Evolutionary conservation across 2,797 vertebrate genomes (phyloP), one percentile per base, ranked within the genome.

Genomic region (Rhinella marina): DNA sequence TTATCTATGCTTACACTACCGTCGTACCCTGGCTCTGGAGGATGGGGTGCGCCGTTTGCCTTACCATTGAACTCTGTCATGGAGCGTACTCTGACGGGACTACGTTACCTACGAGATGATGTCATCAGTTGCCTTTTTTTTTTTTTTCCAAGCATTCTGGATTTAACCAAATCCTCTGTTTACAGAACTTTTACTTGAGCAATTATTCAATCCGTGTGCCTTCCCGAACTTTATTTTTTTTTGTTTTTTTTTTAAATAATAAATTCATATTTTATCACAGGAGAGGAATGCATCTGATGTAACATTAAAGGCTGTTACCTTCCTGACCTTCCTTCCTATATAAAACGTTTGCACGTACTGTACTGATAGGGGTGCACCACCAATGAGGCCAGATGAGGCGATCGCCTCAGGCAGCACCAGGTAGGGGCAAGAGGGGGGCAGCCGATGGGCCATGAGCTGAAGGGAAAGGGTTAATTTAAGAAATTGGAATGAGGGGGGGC

Each of bases 191-290:
- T 93, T 94, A 91, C 91, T 94, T 94, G 94, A 95, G 94, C 94
- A 96, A 94, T 94, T 93, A 93, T 91, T 91, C 94, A 92, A 96
- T 94, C 94, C 93, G 84, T 93, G 94, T 96, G 95, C 95, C 95
- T 96, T 96, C 82, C 93, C 94, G 94, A 91, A 92, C 88, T 88
- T 90, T 92, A 94, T 93, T 94, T 93, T 95, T 94, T 90, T 94
- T 93, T 95, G 94, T 91, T 95, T 94, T 91, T 87, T 94, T 94
- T 95, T 94, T 91, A 87, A 85, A 27, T 21, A 21, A 70, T 89
- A 89, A 89, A 89, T 87, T 84, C 85, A 84, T 87, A 87, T 89
- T 87, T 89, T 86, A 80, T 72, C 85, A 89, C 50, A 59, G 72
- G 64, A 68, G 50, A 72, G 64, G 25, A n/a, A 50, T 82, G 59